These are phyloP conservation scores for Diplosoma virens DNA, from an alignment of 23 tunicate genomes.

Conservation along the genomic window DNA sequence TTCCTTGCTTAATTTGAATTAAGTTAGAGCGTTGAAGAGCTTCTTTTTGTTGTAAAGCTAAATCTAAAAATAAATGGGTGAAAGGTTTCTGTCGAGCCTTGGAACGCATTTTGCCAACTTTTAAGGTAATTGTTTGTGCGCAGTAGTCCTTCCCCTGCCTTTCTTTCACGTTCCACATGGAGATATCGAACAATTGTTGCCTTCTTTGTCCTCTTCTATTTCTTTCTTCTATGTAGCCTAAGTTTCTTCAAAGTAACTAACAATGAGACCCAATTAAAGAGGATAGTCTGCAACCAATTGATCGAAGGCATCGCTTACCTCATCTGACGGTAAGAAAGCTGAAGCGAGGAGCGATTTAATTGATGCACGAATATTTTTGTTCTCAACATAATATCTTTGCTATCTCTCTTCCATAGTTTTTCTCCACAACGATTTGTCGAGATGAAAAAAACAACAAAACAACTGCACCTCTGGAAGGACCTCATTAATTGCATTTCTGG, in stretches of 20 bases:
- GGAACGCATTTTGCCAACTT: too few species aligned
- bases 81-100: not conserved
- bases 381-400: not conserved
- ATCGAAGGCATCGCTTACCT: not conserved
- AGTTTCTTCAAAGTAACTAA: not conserved
- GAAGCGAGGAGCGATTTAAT: conserved; percentile 1
- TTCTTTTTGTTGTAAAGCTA: not conserved
- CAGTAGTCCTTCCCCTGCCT: not conserved
- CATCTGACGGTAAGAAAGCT: not conserved
- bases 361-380: not conserved
- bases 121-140: not conserved
- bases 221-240: not conserved
- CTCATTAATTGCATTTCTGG: not conserved
- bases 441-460: not conserved
- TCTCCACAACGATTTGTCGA: conserved; percentile 2
- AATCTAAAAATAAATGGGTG: conserved; percentile 1
- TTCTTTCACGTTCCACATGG: conserved; percentile 3
- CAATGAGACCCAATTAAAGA: not conserved
- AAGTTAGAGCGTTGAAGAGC: conserved; percentile 2
- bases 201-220: conserved; percentile 1
- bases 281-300: conserved; percentile 8
- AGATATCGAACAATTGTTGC: not conserved
- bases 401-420: not conserved
- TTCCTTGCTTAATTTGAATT: not conserved
- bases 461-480: not conserved